Base-by-base conservation (phyloP, 2,113 vertebrate genomes). In the Carettochelys insculpta region DNA sequence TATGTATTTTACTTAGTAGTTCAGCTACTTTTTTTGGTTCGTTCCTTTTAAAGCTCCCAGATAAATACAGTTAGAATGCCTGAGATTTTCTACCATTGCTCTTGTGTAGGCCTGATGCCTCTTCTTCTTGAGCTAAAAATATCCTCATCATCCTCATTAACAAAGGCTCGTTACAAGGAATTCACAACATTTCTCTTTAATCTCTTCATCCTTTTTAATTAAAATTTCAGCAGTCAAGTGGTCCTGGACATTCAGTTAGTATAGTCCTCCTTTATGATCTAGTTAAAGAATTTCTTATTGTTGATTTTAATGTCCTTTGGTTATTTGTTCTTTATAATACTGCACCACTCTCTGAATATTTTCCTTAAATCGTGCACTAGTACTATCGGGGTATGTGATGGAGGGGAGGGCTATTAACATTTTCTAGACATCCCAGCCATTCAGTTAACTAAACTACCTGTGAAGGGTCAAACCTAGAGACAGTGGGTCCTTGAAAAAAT, bases 1-100 rank as follows among this genome's bases (percentile, higher is more conserved):
- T 93, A 83, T 29, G 51, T 90, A 80, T 92, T 95, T 94, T 87
- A 95, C 85, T 76, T 93, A 90, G 83, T 50, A 89, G 71, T 92
- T 90, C 85, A 78, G 51, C 43, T 90, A 86, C 90, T 93, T 95
- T 93, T 94, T 94, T n/a, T n/a, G 94, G 80, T 96, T 95, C 24
- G 38, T 95, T 89, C n/a, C 76, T 94, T 96, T 94, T 86, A 94
- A 93, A 96, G 89, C 48, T 94, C 87, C 86, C 87, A 84, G 6
- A 95, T 92, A 38, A 95, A 47, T 90, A 95, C 84, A 79, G 89
- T 13, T 85, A 38, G 88, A 89, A 85, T 94, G 92, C 88, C 82
- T 82, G 92, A 88, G 91, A 94, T 90, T 94, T 97, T 94, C 81
- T 92, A 90, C 90, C 71, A 94, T 95, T 95, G 95, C 95, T 90